These are phyloP conservation scores for Halocynthia aurantium DNA, from an alignment of 23 tunicate genomes.

Conservation along the genomic window DNA sequence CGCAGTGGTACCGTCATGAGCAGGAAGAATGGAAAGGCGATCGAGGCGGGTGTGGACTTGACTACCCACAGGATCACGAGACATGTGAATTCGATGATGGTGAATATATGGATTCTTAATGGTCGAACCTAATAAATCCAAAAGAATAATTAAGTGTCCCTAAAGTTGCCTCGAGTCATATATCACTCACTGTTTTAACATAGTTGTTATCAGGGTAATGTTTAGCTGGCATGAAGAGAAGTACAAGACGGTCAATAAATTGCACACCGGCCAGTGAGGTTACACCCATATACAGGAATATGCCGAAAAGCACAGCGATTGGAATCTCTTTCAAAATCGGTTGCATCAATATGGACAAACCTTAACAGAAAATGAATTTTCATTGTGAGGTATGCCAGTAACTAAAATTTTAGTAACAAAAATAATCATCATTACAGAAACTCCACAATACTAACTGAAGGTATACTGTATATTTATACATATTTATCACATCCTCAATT, in stretches of 20 bases:
- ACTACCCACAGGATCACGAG: slow-evolving; percentile 88
- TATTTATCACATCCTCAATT: not conserved
- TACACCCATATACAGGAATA: slow-evolving; percentile 99
- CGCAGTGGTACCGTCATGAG: slow-evolving; percentile 86
- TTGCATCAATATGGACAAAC: slow-evolving; percentile 84
- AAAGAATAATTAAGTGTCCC: not conserved
- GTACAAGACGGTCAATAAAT: slow-evolving; percentile 75
- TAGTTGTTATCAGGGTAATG: slow-evolving; percentile 91
- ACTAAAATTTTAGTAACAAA: no score
- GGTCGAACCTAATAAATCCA: slow-evolving; percentile 55
- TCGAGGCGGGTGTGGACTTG: slow-evolving; percentile 75
- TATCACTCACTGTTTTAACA: slow-evolving; percentile 61
- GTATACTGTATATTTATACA: not conserved
- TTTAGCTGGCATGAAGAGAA: slow-evolving; percentile 97
- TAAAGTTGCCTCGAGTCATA: not conserved
- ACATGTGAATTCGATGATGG: slow-evolving; percentile 68
- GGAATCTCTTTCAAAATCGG: slow-evolving; percentile 86
- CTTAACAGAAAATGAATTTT: slow-evolving; percentile 22
- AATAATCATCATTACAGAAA: not conserved
- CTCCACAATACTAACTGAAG: not conserved
- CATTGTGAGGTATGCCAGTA: not conserved
- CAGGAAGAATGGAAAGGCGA: slow-evolving; percentile 97
- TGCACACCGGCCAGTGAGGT: slow-evolving; percentile 81
- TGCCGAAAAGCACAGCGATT: slow-evolving; percentile 94
- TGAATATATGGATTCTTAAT: slow-evolving; percentile 79